A percentile compares a stretch with the other conserved stretches of the same genome.
Conservation (phyloP, 2,888 invertebrate genomes). For the Herminia tarsipennalis region DNA sequence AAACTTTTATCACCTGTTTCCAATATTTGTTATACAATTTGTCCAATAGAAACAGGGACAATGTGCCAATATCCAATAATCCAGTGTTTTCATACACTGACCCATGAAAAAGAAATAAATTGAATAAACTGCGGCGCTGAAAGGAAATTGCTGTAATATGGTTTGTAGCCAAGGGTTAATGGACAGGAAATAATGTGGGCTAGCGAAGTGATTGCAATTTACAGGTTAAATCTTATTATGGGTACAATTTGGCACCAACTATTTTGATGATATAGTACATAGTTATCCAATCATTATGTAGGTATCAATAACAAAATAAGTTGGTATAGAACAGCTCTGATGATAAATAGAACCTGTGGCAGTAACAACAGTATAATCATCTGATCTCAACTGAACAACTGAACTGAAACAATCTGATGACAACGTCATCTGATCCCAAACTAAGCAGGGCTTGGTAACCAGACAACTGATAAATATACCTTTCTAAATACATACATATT, state of each 20-base stretch:
- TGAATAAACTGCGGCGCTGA: slow-evolving; percentile 67
- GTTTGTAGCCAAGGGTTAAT: slow-evolving; percentile 64
- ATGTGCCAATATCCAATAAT: slow-evolving; percentile 29
- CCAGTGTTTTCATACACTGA: slow-evolving; percentile 37
- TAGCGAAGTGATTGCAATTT: slow-evolving; percentile 37
- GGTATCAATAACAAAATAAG: too few relatives aligned
- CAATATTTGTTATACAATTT: slow-evolving; percentile 13
- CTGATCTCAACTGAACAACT: too few relatives aligned
- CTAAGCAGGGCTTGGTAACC: too few relatives aligned
- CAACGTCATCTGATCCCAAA: too few relatives aligned
- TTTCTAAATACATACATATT: too few relatives aligned
- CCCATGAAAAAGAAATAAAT: slow-evolving; percentile 63
- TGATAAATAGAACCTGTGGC: too few relatives aligned
- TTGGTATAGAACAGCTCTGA: too few relatives aligned
- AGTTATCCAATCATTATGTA: too few relatives aligned
- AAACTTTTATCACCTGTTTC: background rate
- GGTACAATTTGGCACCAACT: slow-evolving; percentile 17
- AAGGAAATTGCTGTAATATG: slow-evolving; percentile 68
- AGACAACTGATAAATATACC: too few relatives aligned
- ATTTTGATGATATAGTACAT: background rate
- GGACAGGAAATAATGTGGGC: slow-evolving; percentile 62
- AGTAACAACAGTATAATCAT: too few relatives aligned
- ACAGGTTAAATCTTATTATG: slow-evolving; percentile 40
- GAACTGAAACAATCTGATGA: too few relatives aligned
- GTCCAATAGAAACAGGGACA: too few relatives aligned